phyloP scores from a whole-genome alignment of 2,113 vertebrate species.

The Hemichromis elongatus region DNA sequence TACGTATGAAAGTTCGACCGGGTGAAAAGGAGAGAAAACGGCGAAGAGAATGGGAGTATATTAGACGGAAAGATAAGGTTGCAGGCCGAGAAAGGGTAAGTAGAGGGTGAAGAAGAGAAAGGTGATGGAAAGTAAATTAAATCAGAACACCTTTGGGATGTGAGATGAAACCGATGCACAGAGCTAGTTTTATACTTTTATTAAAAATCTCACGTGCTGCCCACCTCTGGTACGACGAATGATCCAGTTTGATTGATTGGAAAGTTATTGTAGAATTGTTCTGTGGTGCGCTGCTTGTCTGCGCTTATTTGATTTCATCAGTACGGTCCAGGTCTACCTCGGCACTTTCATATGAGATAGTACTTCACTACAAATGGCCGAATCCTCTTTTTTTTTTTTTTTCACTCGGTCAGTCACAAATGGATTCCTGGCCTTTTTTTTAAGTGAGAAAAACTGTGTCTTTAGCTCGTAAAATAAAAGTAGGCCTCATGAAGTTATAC shows the following conservation, averaged over 20 bases:
- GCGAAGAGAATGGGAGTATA: not conserved
- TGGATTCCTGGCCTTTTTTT: not conserved
- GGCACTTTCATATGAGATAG: not conserved
- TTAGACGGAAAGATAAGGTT: slow-evolving; percentile 18
- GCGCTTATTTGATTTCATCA: not conserved
- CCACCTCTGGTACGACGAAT: not conserved
- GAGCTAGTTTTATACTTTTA: slow-evolving; percentile 4
- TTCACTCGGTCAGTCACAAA: not conserved
- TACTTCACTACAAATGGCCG: not conserved
- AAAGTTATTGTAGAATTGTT: not conserved
- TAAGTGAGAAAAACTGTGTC: not conserved
- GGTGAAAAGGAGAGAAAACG: not conserved
- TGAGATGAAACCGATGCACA: not conserved
- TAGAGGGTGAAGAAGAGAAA: not conserved
- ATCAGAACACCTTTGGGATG: slow-evolving; percentile 6
- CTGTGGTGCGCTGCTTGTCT: not conserved
- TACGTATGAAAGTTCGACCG: not conserved
- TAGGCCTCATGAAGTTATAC: not conserved
- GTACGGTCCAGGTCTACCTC: not conserved
- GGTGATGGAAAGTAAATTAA: slow-evolving; percentile 41
- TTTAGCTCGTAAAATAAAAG: not conserved
- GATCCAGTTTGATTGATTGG: slow-evolving; percentile 6
- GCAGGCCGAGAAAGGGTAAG: slow-evolving; percentile 6
- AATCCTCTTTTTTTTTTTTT: not conserved
- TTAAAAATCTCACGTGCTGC: slow-evolving; percentile 17